Evolutionary conservation across 2,888 invertebrate genomes (phyloP), one percentile per base, ranked within the genome.

Genomic region (Chesias legatella): DNA sequence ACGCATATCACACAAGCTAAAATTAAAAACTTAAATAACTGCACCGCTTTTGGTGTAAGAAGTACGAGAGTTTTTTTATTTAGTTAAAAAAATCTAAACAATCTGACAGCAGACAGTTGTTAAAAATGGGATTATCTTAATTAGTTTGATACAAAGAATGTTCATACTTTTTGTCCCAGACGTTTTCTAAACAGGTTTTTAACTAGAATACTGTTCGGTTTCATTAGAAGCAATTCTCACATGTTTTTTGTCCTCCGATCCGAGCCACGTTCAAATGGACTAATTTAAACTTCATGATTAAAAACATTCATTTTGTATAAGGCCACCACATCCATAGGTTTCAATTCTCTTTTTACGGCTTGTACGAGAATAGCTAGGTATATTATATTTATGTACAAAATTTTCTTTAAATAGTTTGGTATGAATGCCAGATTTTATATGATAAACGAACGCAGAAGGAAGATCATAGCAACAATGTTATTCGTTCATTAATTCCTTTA

Each of bases 271-370:
- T 68, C 73, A 75, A 73, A 75, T 67, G 53, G 71, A 69, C 64
- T 66, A 69, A 72, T 77, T 78, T 67, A 68, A 73, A 66, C 61
- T 69, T 60, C 59, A 55, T 67, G 68, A 76, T 76, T 75, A 74
- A 76, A 43, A 78, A 64, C 62, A 63, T 62, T 65, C 66, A 61
- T 67, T 74, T 67, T 71, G 60, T 73, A 65, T 63, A 56, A 58
- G 57, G 57, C 55, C 53, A 56, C 65, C n/a, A 65, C 64, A 62
- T 43, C 51, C 41, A 58, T 58, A n/a, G n/a, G n/a, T n/a, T 65
- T 65, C 57, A 61, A 56, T 55, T 57, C 62, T 52, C 56, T 56
- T 55, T 34, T 24, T 30, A 10, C 25, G 36, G 42, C 10, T 7
- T 22, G 10, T 10, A 8, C 17, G n/a, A 10, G 3, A 6, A 20